Evolutionary conservation across 2,888 invertebrate species (phyloP).

Genomic region (Chrysotoxum bicinctum): DNA sequence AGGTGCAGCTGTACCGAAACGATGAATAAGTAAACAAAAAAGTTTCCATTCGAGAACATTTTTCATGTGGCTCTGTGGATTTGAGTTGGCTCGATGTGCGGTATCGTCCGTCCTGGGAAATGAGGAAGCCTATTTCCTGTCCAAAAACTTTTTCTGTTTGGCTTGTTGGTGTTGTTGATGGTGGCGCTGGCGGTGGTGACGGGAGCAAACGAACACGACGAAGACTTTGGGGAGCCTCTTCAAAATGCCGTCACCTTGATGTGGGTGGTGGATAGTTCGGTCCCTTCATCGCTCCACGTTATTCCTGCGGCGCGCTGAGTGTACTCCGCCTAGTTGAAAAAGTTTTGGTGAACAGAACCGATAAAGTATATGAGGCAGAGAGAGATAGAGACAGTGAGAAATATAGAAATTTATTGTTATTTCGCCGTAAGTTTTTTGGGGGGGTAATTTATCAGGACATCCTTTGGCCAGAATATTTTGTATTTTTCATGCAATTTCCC

Average conservation of each 20-base stretch:
- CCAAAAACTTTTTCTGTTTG: neutral
- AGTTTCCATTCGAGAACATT: slow-evolving; percentile 76
- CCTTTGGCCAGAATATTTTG: slow-evolving; percentile 47
- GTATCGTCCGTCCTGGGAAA: slow-evolving; percentile 30
- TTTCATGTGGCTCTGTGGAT: slow-evolving; percentile 68
- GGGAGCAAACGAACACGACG: slow-evolving; percentile 18
- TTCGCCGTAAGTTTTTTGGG: slow-evolving; percentile 27
- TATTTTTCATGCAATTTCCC: slow-evolving; percentile 62
- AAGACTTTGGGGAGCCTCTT: slow-evolving; percentile 42
- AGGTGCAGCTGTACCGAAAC: slow-evolving; percentile 73
- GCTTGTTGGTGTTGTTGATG: neutral
- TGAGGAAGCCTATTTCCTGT: slow-evolving; percentile 49
- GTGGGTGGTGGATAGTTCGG: slow-evolving; percentile 65
- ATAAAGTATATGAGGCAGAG: neutral
- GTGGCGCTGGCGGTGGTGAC: neutral
- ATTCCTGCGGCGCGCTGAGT: slow-evolving; percentile 22
- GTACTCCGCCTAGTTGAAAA: slow-evolving; percentile 24
- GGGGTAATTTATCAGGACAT: slow-evolving; percentile 70
- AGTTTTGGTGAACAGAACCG: slow-evolving; percentile 21
- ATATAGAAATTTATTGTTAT: slow-evolving; percentile 36
- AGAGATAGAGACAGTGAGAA: neutral
- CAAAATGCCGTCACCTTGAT: slow-evolving; percentile 69
- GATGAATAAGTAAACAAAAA: slow-evolving; percentile 75
- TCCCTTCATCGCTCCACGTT: slow-evolving; percentile 62
- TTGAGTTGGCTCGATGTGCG: slow-evolving; percentile 47